Conservation (phyloP, 1,140 invertebrate genomes). For the Penaeus vannamei region DNA sequence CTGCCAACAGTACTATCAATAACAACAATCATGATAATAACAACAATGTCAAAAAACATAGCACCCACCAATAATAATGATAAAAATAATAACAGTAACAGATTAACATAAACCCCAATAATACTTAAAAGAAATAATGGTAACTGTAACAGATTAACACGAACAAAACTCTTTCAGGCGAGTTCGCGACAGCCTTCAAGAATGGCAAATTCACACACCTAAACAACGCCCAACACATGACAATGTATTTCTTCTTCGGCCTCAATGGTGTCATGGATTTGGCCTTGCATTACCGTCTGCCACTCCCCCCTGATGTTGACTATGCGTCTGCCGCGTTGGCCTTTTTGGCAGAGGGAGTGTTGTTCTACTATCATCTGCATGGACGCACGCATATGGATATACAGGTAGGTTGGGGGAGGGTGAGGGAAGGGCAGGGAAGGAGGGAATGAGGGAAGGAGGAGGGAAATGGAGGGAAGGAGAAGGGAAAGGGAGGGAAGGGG, state of each 20-base stretch:
- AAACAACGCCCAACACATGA: conserved; percentile 75
- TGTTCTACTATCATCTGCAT: conserved; percentile 75
- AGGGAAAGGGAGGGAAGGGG: background rate
- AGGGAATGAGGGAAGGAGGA: too few species aligned
- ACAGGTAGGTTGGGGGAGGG: conserved; percentile 63
- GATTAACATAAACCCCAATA: too few species aligned
- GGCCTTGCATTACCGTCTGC: conserved; percentile 70
- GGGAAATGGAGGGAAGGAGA: background rate
- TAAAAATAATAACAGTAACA: too few species aligned
- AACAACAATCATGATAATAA: too few species aligned
- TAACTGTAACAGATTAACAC: too few species aligned
- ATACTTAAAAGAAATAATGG: too few species aligned
- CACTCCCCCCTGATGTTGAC: conserved; percentile 71
- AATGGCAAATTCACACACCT: conserved; percentile 69
- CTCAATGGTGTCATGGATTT: conserved; percentile 73
- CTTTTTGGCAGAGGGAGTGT: conserved; percentile 72
- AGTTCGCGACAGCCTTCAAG: conserved; percentile 69
- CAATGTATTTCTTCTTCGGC: conserved; percentile 75
- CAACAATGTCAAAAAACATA: too few species aligned
- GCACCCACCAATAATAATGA: too few species aligned
- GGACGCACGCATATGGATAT: conserved; percentile 73
- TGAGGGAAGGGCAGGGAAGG: too few species aligned
- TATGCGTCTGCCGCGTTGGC: conserved; percentile 72
- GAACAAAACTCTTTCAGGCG: too few species aligned
- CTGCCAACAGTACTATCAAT: too few species aligned